Conservation (phyloP, 2,888 invertebrate genomes). For the Cosmopolites sordidus region DNA sequence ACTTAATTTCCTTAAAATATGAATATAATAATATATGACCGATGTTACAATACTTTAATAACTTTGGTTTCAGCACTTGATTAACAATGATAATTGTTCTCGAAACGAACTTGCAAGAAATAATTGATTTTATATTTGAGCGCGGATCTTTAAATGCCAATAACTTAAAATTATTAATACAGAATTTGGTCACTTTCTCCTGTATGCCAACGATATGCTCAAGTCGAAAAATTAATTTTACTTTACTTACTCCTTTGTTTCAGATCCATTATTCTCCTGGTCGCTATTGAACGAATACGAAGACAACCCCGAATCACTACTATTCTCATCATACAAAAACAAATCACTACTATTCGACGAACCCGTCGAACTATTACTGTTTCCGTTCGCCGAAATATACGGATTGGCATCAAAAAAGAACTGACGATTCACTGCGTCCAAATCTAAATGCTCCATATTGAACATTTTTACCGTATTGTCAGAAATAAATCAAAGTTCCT, state of each 20-base stretch:
- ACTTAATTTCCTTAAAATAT: too few species aligned
- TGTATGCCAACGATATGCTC: too few species aligned
- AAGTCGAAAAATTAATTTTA: neutral
- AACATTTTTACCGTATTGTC: conserved; percentile 50
- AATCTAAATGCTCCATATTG: conserved; percentile 64
- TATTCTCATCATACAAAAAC: conserved; percentile 61
- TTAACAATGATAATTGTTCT: too few species aligned
- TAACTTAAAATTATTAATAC: too few species aligned
- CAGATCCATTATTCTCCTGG: conserved; percentile 67
- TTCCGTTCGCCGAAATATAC: conserved; percentile 49
- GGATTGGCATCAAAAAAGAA: conserved; percentile 56
- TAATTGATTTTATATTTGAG: too few species aligned
- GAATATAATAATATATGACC: neutral
- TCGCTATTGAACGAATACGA: conserved; percentile 74
- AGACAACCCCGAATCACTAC: conserved; percentile 61
- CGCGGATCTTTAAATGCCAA: too few species aligned
- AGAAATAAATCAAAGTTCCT: neutral
- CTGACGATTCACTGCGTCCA: conserved; percentile 65
- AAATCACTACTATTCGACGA: conserved; percentile 65
- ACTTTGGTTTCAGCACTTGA: too few species aligned
- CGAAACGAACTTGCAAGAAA: too few species aligned
- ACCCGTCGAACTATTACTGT: conserved; percentile 52
- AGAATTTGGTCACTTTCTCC: too few species aligned
- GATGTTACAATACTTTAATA: too few species aligned
- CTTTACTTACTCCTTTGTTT: conserved; percentile 60